Percentiles rank a stretch among this genome's conserved stretches.
Evolutionary conservation across 2,888 invertebrate genomes (phyloP).

Genomic region (Lasioglossum pauxillum): DNA sequence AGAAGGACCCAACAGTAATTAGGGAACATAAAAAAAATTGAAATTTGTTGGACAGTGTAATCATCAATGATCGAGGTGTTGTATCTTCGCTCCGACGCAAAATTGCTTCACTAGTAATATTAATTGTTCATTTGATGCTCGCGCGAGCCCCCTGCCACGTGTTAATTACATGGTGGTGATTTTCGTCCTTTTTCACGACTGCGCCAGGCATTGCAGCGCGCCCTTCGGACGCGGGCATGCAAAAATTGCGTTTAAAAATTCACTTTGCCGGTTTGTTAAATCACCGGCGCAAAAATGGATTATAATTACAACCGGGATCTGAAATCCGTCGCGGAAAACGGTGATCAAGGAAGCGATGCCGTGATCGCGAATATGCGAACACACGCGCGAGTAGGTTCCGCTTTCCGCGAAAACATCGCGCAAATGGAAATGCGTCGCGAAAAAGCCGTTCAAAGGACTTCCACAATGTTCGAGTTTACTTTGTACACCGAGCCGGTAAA

Average conservation of each 20-base stretch:
- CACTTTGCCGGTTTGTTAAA: conserved; percentile 1
- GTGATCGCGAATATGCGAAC: not conserved
- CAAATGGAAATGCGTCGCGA: not conserved
- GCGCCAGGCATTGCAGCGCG: not conserved
- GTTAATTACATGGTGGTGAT: not conserved
- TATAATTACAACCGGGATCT: not conserved
- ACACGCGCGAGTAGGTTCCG: not conserved
- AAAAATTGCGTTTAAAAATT: not conserved
- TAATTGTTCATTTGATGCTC: conserved; percentile 7
- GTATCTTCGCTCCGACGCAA: not conserved
- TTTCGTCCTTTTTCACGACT: not conserved
- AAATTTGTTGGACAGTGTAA: too few species aligned
- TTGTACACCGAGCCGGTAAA: not conserved
- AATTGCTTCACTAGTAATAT: conserved; percentile 3
- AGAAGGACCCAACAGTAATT: too few species aligned
- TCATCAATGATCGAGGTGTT: not conserved
- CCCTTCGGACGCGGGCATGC: not conserved
- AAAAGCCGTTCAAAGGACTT: not conserved
- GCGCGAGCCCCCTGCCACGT: not conserved
- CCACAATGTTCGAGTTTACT: not conserved
- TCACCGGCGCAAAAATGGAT: not conserved
- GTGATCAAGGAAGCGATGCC: not conserved
- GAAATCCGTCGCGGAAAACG: not conserved
- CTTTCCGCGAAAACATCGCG: not conserved
- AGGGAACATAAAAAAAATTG: too few species aligned